Conservation (phyloP, 92 coral and sea anemone species). For the Palythoa heliodiscus region DNA sequence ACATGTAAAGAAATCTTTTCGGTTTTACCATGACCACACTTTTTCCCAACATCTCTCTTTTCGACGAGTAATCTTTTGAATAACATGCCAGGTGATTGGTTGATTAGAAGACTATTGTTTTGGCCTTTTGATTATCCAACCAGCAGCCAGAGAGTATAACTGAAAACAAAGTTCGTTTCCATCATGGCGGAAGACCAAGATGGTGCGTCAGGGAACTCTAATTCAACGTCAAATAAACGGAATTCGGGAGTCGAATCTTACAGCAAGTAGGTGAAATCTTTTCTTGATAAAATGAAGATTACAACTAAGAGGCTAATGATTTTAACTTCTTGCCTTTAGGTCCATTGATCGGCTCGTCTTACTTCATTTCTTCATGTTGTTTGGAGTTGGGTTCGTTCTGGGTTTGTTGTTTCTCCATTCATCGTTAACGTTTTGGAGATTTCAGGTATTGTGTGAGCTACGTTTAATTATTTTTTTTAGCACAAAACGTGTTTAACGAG, state of each 20-base stretch:
- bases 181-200: constrained; percentile 40
- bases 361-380: constrained; percentile 83
- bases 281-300: neutral
- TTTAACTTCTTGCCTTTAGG: constrained; percentile 36
- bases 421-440: constrained; percentile 86
- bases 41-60: no score
- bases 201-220: constrained; percentile 13
- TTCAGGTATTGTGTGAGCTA: constrained; percentile 58
- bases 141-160: neutral
- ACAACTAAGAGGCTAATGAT: constrained; percentile 10
- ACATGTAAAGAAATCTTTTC: no score
- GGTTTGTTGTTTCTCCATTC: constrained; percentile 86
- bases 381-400: constrained; percentile 81
- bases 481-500: neutral
- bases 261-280: constrained; percentile 42
- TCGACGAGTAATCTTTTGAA: neutral
- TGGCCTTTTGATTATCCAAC: neutral
- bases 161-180: constrained; percentile 7
- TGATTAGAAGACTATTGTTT: neutral
- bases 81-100: constrained; percentile 30
- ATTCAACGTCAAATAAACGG: constrained; percentile 29
- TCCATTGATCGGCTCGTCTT: constrained; percentile 84
- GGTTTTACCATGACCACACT: no score
- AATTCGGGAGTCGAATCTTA: constrained; percentile 39
- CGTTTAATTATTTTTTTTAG: neutral